These are phyloP conservation scores for Carpatolechia fugitivella DNA, from an alignment of 2,888 invertebrate genomes.

Conservation along the genomic window DNA sequence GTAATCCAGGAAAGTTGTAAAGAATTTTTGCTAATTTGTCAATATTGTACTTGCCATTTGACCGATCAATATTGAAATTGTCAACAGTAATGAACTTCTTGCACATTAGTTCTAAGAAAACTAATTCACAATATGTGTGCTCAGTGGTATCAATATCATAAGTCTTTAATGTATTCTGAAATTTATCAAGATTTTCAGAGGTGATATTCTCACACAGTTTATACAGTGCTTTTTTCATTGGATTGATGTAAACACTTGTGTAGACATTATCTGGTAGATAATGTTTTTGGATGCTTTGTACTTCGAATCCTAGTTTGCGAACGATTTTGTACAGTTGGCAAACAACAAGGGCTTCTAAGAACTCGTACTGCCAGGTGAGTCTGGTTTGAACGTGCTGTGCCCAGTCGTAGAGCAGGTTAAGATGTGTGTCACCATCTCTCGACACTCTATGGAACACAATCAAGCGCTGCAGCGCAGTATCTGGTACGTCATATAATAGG, in stretches of 20 bases:
- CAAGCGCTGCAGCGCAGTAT: slow-evolving; percentile 61
- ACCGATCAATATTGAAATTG: slow-evolving; percentile 7
- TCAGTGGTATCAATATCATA: slow-evolving; percentile 50
- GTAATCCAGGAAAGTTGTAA: slow-evolving; percentile 46
- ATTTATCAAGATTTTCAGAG: slow-evolving; percentile 41
- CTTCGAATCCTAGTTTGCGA: slow-evolving; percentile 57
- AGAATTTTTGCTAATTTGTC: slow-evolving; percentile 52
- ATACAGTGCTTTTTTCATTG: slow-evolving; percentile 59
- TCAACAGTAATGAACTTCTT: slow-evolving; percentile 48
- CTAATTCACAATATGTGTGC: slow-evolving; percentile 56
- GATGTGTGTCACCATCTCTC: slow-evolving; percentile 42
- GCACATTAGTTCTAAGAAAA: slow-evolving; percentile 61
- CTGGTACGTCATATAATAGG: slow-evolving; percentile 61
- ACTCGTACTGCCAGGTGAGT: slow-evolving; percentile 59
- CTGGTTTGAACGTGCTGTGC: slow-evolving; percentile 48
- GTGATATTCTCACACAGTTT: slow-evolving; percentile 61
- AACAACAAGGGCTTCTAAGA: slow-evolving; percentile 62
- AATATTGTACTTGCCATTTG: slow-evolving; percentile 32
- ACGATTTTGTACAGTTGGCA: slow-evolving; percentile 58
- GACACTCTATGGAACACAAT: slow-evolving; percentile 55
- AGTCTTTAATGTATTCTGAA: slow-evolving; percentile 53
- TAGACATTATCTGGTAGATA: slow-evolving; percentile 47
- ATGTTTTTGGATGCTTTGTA: slow-evolving; percentile 42
- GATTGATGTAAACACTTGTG: slow-evolving; percentile 47
- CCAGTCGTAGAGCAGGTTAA: slow-evolving; percentile 63